phyloP scores from a whole-genome alignment of 2,888 invertebrate species.

The Phengaris alcon region DNA sequence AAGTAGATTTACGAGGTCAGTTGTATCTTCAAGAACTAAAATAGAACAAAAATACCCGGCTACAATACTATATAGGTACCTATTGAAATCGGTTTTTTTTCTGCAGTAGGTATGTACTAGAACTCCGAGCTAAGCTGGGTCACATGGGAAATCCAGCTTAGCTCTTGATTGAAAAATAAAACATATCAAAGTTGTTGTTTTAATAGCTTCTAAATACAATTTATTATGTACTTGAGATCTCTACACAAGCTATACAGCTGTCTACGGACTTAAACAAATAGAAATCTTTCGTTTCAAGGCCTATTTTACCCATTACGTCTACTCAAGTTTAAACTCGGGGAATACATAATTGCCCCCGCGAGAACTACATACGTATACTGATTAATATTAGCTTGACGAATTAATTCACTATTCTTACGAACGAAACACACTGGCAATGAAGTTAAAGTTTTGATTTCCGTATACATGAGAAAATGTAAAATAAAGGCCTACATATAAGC shows the following conservation, averaged over 20 bases:
- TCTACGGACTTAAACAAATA: neutral
- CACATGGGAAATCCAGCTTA: too few relatives aligned
- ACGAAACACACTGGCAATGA: neutral
- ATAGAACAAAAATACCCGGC: neutral
- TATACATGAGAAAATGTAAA: neutral
- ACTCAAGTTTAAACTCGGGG: neutral
- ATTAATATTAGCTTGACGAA: constrained; percentile 12
- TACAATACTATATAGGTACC: too few relatives aligned
- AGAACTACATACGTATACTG: neutral
- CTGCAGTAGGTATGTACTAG: too few relatives aligned
- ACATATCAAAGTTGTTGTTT: too few relatives aligned
- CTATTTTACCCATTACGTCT: neutral
- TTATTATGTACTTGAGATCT: too few relatives aligned
- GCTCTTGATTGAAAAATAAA: too few relatives aligned
- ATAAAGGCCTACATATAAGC: neutral
- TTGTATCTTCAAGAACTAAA: neutral
- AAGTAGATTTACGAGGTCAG: neutral
- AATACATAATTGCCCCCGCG: neutral
- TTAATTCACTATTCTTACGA: constrained; percentile 1
- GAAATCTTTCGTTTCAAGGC: constrained; percentile 5
- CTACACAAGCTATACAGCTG: too few relatives aligned
- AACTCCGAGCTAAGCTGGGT: too few relatives aligned
- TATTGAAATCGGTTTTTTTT: too few relatives aligned
- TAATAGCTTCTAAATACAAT: too few relatives aligned
- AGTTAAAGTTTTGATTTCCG: neutral